A percentile compares a stretch with the other conserved stretches of the same genome.
Conservation (phyloP, 2,797 vertebrate species). For the Mastacembelus armatus region DNA sequence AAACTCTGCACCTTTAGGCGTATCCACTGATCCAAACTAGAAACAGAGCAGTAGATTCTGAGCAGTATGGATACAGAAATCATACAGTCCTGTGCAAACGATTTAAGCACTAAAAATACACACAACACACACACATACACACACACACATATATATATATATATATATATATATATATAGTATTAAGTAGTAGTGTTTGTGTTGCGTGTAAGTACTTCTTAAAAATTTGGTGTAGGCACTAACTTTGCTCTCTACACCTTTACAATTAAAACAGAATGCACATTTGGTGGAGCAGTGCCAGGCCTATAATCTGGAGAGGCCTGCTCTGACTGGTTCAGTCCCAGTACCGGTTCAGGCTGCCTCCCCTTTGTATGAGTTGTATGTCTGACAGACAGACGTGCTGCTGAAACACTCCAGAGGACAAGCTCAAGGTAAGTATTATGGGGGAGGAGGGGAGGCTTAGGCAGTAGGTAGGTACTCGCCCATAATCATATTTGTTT, state of each 20-base stretch:
- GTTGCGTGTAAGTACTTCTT: too few relatives aligned
- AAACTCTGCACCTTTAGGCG: neutral
- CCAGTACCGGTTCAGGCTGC: constrained; percentile 37
- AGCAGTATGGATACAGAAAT: too few relatives aligned
- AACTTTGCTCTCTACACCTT: neutral
- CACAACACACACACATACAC: too few relatives aligned
- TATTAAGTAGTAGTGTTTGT: too few relatives aligned
- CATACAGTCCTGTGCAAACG: too few relatives aligned
- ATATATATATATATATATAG: too few relatives aligned
- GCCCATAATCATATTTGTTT: constrained; percentile 63
- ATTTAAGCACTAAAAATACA: too few relatives aligned
- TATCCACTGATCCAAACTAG: too few relatives aligned
- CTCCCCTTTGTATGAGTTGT: constrained; percentile 60
- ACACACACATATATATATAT: too few relatives aligned
- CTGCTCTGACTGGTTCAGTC: constrained; percentile 44
- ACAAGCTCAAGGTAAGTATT: constrained; percentile 66
- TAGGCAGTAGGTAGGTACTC: constrained; percentile 30
- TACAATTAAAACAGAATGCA: constrained; percentile 11
- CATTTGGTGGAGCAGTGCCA: constrained; percentile 18
- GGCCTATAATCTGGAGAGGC: constrained; percentile 33
- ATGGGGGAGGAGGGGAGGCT: constrained; percentile 41
- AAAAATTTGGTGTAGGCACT: too few relatives aligned
- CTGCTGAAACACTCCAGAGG: constrained; percentile 58
- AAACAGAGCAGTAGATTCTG: too few relatives aligned
- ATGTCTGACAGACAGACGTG: constrained; percentile 58